phyloP scores from a whole-genome alignment of 2,797 vertebrate genomes.

The Hypotaenidia okinawae region DNA sequence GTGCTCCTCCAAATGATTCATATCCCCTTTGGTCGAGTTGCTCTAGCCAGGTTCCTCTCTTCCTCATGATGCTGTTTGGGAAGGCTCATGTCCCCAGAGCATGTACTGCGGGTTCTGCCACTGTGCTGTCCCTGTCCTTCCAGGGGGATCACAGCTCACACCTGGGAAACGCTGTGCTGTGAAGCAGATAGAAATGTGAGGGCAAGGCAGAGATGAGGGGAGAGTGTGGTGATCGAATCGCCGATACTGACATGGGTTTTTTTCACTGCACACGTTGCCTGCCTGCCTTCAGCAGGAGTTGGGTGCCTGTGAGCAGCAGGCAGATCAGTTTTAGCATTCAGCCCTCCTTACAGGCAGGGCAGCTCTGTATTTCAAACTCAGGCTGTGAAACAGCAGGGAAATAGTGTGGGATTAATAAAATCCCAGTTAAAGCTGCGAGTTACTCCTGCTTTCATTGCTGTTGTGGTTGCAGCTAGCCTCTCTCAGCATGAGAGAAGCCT shows the following conservation, averaged over 20 bases:
- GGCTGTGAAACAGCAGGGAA: background rate
- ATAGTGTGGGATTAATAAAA: background rate
- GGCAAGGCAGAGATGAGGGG: too few relatives aligned
- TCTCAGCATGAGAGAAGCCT: background rate
- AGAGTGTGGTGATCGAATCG: background rate
- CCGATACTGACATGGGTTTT: accelerated
- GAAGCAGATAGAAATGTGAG: background rate
- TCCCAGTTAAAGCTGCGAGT: background rate
- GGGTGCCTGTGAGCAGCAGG: background rate
- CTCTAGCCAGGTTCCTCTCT: accelerated
- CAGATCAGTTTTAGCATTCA: background rate
- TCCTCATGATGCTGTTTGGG: accelerated
- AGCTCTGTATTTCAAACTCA: background rate
- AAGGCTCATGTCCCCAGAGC: accelerated
- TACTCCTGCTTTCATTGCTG: background rate
- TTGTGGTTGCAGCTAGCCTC: background rate
- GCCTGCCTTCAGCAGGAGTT: background rate
- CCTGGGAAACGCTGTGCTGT: background rate
- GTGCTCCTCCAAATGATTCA: background rate
- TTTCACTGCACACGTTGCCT: background rate
- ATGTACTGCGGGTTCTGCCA: accelerated
- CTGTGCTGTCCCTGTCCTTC: background rate
- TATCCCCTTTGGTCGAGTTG: background rate
- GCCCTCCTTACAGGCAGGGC: background rate
- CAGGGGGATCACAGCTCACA: accelerated